Percentiles rank a stretch among this genome's conserved stretches.
These are phyloP conservation scores for Patella depressa DNA, from an alignment of 2,888 invertebrate species.

Conservation along the genomic window DNA sequence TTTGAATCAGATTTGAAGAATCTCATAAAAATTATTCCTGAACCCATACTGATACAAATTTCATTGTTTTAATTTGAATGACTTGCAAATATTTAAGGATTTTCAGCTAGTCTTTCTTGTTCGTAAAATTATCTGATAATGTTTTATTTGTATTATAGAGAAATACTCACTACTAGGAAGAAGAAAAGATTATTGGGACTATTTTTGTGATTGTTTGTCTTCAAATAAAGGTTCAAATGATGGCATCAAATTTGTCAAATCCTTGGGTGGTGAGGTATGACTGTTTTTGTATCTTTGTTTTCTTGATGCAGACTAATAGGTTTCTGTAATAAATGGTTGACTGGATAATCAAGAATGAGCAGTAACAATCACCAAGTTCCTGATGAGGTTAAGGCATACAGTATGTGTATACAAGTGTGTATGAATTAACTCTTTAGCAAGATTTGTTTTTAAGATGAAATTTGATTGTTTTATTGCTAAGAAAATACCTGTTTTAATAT, in stretches of 20 bases:
- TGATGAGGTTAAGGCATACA: too few relatives aligned
- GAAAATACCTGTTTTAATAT: too few relatives aligned
- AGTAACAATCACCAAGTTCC: too few relatives aligned
- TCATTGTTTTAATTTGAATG: not conserved
- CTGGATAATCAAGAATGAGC: too few relatives aligned
- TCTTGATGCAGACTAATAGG: too few relatives aligned
- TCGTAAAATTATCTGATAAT: not conserved
- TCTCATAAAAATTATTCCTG: not conserved
- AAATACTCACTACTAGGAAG: conserved; percentile 65
- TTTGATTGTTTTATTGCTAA: too few relatives aligned
- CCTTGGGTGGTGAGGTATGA: conserved; percentile 66
- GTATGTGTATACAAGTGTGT: too few relatives aligned
- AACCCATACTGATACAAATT: not conserved
- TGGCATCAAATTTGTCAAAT: conserved; percentile 72
- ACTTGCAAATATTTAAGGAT: not conserved
- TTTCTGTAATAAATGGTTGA: too few relatives aligned
- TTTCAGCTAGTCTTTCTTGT: not conserved
- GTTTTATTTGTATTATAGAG: conserved; percentile 49
- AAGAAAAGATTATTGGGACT: conserved; percentile 72
- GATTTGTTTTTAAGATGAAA: too few relatives aligned
- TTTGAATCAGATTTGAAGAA: not conserved
- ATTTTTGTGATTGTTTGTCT: conserved; percentile 69
- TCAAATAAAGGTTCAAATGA: conserved; percentile 69
- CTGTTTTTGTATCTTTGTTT: not conserved
- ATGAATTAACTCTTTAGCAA: too few relatives aligned